Percentiles rank a stretch among this genome's conserved stretches.
Conservation (phyloP, 2,113 vertebrate genomes). For the Phasianus colchicus region DNA sequence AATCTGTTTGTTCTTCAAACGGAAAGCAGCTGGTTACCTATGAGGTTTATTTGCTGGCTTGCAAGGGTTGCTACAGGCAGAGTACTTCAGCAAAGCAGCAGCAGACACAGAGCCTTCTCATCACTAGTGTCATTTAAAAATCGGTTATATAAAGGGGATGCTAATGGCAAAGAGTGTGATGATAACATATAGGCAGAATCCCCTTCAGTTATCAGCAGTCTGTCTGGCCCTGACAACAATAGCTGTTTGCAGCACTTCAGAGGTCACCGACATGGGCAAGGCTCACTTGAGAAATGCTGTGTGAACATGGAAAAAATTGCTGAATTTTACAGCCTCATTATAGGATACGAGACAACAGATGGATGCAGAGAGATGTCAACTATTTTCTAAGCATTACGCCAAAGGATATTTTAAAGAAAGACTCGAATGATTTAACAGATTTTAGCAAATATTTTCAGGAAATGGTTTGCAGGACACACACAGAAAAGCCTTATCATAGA, state of each 20-base stretch:
- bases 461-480: not conserved
- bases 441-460: not conserved
- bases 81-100: not conserved
- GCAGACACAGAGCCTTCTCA: not conserved
- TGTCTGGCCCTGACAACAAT: not conserved
- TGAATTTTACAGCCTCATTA: conserved; percentile 31
- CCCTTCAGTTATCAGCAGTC: not conserved
- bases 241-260: not conserved
- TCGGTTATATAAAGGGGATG: not conserved
- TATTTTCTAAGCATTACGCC: not conserved
- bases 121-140: not conserved
- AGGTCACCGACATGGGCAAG: not conserved
- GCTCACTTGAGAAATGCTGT: not conserved
- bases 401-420: conserved; percentile 37
- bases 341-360: conserved; percentile 19
- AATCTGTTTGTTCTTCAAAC: not conserved
- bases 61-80: not conserved
- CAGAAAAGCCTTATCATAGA: not conserved
- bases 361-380: conserved; percentile 10
- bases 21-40: not conserved
- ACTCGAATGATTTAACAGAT: not conserved
- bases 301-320: not conserved
- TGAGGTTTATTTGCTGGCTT: not conserved
- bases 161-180: not conserved
- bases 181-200: not conserved